Percentiles rank a stretch among this genome's conserved stretches.
phyloP scores from a whole-genome alignment of 2,113 vertebrate genomes.

The Pavo muticus region DNA sequence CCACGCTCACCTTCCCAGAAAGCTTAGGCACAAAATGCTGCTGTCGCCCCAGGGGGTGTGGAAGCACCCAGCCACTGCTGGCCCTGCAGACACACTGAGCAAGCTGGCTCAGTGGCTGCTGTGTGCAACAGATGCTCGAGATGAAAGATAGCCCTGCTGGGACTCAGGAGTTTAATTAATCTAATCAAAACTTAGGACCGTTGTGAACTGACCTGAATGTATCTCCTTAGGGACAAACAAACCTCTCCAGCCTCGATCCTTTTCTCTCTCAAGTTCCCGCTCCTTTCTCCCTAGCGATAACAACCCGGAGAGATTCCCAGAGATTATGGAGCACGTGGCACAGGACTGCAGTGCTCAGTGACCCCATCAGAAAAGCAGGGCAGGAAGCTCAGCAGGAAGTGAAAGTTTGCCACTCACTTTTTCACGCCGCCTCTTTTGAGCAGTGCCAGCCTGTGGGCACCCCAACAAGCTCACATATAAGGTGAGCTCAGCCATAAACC shows the following conservation, averaged over 20 bases:
- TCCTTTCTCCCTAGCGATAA: neutral
- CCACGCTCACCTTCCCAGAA: neutral
- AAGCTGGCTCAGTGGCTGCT: fast-evolving
- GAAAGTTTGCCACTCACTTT: neutral
- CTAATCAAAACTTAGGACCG: neutral
- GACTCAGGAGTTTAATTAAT: neutral
- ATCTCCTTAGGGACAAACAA: neutral
- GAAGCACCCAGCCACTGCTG: neutral
- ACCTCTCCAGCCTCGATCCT: neutral
- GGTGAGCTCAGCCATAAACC: neutral
- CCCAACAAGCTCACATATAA: neutral
- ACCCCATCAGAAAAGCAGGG: neutral
- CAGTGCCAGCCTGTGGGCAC: neutral
- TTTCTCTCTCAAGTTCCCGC: neutral
- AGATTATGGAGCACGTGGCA: neutral
- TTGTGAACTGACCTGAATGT: neutral
- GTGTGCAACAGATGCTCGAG: no score
- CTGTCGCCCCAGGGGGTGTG: neutral
- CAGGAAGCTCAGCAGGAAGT: neutral
- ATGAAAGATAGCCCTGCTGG: neutral
- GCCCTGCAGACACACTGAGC: fast-evolving
- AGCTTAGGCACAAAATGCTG: neutral
- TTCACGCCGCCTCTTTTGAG: neutral
- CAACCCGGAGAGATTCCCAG: neutral
- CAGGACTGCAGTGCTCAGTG: fast-evolving